A percentile compares a stretch with the other conserved stretches of the same genome.
These are phyloP conservation scores for Brachionus angularis DNA, from an alignment of 1,140 invertebrate species.

Conservation along the genomic window DNA sequence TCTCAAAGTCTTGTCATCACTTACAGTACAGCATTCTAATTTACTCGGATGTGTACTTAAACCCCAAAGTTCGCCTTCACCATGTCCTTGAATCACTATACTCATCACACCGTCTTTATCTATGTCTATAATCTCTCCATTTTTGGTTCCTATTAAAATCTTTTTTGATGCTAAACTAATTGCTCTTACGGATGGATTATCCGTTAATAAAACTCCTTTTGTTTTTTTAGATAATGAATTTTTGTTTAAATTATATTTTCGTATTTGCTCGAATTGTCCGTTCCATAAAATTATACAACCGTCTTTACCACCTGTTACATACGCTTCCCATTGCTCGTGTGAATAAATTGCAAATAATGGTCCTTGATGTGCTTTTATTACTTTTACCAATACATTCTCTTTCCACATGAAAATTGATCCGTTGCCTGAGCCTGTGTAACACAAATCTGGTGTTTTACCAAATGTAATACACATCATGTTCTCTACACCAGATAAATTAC, in stretches of 20 bases:
- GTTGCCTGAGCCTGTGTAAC: constrained; percentile 56
- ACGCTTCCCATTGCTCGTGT: constrained; percentile 56
- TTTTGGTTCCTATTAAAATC: constrained; percentile 54
- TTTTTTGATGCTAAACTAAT: constrained; percentile 56
- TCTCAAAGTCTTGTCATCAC: constrained; percentile 56
- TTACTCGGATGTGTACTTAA: constrained; percentile 53
- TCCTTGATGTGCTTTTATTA: constrained; percentile 57
- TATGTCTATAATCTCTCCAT: constrained; percentile 57
- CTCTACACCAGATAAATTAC: constrained; percentile 49
- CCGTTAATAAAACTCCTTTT: constrained; percentile 50
- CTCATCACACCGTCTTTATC: constrained; percentile 54
- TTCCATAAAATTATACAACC: constrained; percentile 57
- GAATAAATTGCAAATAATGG: constrained; percentile 58
- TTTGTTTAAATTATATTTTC: constrained; percentile 54
- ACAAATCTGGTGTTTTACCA: constrained; percentile 52
- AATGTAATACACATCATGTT: constrained; percentile 57
- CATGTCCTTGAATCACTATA: constrained; percentile 57
- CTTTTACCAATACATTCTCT: constrained; percentile 49
- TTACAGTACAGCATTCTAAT: constrained; percentile 53
- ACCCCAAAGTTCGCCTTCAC: constrained; percentile 58
- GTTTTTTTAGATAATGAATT: constrained; percentile 49
- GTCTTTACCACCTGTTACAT: constrained; percentile 59
- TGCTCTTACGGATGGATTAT: constrained; percentile 53
- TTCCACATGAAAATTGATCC: constrained; percentile 57
- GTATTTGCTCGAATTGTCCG: constrained; percentile 55